These are phyloP conservation scores for Pilophorus perplexus DNA, from an alignment of 2,888 invertebrate genomes.

Conservation along the genomic window DNA sequence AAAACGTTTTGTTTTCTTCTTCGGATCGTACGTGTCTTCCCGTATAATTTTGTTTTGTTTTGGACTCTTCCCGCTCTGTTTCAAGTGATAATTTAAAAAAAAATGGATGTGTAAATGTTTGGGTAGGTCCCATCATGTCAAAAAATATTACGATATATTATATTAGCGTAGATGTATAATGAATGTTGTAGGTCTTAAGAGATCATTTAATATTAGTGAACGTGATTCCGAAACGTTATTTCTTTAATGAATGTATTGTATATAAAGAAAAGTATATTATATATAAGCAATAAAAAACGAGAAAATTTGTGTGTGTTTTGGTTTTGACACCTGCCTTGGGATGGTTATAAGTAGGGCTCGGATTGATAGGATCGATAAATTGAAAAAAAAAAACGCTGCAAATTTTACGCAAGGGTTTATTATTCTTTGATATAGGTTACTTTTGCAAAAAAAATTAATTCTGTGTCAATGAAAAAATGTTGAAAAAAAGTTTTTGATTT, in stretches of 20 bases:
- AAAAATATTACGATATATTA: conserved; percentile 8
- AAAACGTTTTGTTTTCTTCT: neutral
- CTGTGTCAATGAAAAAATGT: too few species aligned
- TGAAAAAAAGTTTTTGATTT: too few species aligned
- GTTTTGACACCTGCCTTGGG: too few species aligned
- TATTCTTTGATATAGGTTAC: too few species aligned
- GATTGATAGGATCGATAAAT: too few species aligned
- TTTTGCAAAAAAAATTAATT: too few species aligned
- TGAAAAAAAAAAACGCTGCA: too few species aligned
- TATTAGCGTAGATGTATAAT: conserved; percentile 5
- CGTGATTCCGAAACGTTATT: conserved; percentile 18
- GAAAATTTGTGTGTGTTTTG: too few species aligned
- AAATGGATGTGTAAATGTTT: conserved; percentile 22
- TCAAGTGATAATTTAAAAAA: neutral
- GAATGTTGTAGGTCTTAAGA: conserved; percentile 9
- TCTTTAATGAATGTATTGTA: conserved; percentile 11
- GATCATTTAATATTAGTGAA: conserved; percentile 8
- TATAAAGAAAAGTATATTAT: conserved; percentile 20
- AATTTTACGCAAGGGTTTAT: too few species aligned
- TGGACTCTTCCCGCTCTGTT: neutral
- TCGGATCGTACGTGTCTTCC: conserved; percentile 16
- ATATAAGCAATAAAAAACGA: conserved; percentile 27
- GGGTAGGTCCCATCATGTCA: neutral
- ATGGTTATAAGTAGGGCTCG: too few species aligned
- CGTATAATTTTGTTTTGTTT: neutral